These are phyloP conservation scores for Dendropsophus ebraccatus DNA, from an alignment of 2,113 vertebrate genomes.

Conservation along the genomic window DNA sequence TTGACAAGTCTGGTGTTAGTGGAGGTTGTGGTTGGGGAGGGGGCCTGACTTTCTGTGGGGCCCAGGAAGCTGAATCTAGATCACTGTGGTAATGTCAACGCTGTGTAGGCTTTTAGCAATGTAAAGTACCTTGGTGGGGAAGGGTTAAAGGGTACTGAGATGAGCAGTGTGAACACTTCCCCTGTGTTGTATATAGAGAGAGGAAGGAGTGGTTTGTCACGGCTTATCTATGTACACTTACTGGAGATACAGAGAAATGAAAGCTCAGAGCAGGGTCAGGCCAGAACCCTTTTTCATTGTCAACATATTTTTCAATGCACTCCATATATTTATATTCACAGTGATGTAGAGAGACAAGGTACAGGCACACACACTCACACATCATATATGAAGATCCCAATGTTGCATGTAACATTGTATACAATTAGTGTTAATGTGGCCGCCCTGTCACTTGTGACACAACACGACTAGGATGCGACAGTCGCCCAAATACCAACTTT, in stretches of 20 bases:
- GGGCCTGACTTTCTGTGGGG: background rate
- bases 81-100: background rate
- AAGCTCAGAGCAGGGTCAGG: conserved; percentile 17
- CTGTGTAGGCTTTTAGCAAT: background rate
- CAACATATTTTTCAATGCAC: background rate
- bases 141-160: conserved; percentile 10
- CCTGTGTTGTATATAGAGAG: conserved; percentile 40
- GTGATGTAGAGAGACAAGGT: background rate
- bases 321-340: background rate
- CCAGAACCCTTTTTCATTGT: background rate
- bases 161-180: conserved; percentile 24
- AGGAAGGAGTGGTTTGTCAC: conserved; percentile 45
- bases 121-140: background rate
- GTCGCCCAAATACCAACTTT: no score
- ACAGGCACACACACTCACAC: no score
- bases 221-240: conserved; percentile 17
- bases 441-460: no score
- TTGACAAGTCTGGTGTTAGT: background rate
- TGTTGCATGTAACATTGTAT: no score
- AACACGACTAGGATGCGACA: no score
- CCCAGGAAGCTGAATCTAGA: background rate
- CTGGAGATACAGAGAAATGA: conserved; percentile 37
- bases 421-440: no score
- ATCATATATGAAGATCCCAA: no score
- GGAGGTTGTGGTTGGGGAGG: background rate